Conservation (phyloP, 1,140 invertebrate species). For the Pectinophora gossypiella region DNA sequence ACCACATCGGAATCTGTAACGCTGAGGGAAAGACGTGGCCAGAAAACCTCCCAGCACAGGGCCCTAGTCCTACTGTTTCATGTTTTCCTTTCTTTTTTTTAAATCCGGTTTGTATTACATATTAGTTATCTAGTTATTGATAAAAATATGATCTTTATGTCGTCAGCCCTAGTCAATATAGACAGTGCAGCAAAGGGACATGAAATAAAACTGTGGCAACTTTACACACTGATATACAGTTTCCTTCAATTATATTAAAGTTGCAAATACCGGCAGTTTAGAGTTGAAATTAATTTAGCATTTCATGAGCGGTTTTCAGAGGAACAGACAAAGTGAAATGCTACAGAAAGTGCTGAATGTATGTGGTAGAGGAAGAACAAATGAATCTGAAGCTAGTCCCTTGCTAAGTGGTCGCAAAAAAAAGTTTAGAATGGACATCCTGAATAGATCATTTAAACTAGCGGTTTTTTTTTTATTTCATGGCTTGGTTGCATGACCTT, state of each 20-base stretch:
- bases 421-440: not conserved
- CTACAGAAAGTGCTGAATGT: no score
- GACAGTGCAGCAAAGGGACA: slow-evolving; percentile 35
- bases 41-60: not conserved
- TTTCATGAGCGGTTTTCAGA: slow-evolving; percentile 46
- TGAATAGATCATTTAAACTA: not conserved
- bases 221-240: slow-evolving; percentile 36
- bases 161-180: slow-evolving; percentile 21
- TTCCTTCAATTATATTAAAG: slow-evolving; percentile 50
- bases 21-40: no score
- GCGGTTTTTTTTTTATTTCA: not conserved
- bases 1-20: not conserved
- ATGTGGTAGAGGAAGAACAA: no score
- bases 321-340: no score
- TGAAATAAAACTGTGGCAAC: slow-evolving; percentile 41
- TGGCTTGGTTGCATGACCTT: not conserved
- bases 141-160: not conserved
- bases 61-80: not conserved
- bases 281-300: slow-evolving; percentile 54
- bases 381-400: not conserved
- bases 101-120: no score
- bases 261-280: slow-evolving; percentile 34
- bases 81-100: not conserved
- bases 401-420: not conserved
- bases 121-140: no score